phyloP scores from a whole-genome alignment of 2,113 vertebrate genomes.

The Isurus oxyrinchus region DNA sequence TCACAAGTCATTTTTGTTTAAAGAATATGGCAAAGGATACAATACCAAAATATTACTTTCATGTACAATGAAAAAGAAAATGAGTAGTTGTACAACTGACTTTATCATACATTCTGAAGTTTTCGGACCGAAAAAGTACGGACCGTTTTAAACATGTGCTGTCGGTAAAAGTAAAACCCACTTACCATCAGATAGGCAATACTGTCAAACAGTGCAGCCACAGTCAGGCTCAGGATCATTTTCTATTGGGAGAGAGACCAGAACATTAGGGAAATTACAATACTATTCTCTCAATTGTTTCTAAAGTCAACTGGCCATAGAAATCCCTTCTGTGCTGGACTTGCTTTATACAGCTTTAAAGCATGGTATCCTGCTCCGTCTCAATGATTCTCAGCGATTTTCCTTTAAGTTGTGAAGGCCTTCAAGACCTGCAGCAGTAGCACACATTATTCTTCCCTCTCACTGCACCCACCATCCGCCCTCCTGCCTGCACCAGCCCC shows the following conservation, averaged over 20 bases:
- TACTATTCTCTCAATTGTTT: background rate
- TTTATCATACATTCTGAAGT: background rate
- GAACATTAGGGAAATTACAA: conserved; percentile 6
- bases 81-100: background rate
- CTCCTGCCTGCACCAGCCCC: background rate
- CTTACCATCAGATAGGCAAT: conserved; percentile 73
- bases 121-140: background rate
- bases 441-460: background rate
- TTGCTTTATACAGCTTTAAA: background rate
- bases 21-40: background rate
- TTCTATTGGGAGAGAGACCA: conserved; percentile 51
- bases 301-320: background rate
- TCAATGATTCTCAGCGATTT: background rate
- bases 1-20: background rate
- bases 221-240: conserved; percentile 67
- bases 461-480: background rate
- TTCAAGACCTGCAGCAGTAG: background rate
- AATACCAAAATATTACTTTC: background rate
- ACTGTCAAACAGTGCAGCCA: conserved; percentile 68
- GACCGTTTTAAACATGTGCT: background rate
- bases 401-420: background rate
- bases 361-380: background rate
- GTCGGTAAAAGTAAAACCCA: conserved; percentile 17
- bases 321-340: background rate
- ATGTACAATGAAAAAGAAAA: background rate